Conservation (phyloP, 1,140 invertebrate species). For the Heliconius eleuchia region DNA sequence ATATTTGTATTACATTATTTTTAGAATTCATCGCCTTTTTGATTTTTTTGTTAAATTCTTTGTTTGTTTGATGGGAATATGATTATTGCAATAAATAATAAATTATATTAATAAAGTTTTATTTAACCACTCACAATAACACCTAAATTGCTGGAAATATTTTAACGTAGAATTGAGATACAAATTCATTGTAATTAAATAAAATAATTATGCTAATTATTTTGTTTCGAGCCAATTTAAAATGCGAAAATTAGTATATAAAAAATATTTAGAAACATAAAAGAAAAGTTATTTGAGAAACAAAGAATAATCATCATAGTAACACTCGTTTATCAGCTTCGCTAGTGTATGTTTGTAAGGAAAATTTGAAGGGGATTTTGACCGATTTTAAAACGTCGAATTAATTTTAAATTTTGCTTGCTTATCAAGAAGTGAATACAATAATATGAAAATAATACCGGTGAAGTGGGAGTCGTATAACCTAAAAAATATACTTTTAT, state of each 20-base stretch:
- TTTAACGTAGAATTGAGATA: background rate
- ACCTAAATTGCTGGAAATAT: background rate
- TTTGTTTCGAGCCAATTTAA: background rate
- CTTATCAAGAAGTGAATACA: no score
- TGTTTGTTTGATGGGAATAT: constrained; percentile 61
- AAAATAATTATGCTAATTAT: background rate
- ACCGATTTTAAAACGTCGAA: no score
- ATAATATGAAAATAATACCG: no score
- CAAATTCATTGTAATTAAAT: background rate
- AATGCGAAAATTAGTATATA: background rate
- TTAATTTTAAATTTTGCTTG: no score
- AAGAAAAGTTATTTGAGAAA: no score
- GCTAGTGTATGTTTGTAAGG: no score
- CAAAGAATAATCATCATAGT: no score
- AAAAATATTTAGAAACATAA: background rate
- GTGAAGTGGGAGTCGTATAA: no score
- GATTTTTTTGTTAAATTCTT: constrained; percentile 52
- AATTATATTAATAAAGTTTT: background rate
- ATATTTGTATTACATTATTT: constrained; percentile 18
- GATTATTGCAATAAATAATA: constrained; percentile 65
- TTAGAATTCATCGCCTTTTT: constrained; percentile 29
- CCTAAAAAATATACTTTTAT: no score
- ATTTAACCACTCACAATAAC: background rate
- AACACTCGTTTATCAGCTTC: no score
- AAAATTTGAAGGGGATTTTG: no score